Evolutionary conservation across 2,797 vertebrate genomes (phyloP).

Genomic region (Trachurus trachurus): DNA sequence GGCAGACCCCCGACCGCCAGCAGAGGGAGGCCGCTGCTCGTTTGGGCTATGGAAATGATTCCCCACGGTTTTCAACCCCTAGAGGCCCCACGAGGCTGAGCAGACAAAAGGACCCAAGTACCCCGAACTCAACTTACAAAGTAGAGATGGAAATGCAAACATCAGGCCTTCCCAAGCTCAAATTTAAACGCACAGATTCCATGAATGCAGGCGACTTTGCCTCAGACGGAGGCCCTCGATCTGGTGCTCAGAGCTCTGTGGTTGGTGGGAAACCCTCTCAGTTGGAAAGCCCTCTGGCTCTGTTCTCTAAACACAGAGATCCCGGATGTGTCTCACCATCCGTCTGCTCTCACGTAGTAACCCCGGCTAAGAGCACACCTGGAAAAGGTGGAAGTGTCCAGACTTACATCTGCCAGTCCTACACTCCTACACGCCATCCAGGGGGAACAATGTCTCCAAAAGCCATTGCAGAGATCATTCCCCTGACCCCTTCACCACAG

Average conservation of each 20-base stretch:
- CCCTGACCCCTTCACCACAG: conserved; percentile 92
- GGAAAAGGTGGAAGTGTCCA: conserved; percentile 88
- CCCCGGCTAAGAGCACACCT: conserved; percentile 88
- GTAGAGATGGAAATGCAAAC: conserved; percentile 94
- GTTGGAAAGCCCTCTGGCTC: conserved; percentile 75
- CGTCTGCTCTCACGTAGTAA: conserved; percentile 81
- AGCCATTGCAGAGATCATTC: conserved; percentile 72
- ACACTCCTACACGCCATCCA: conserved; percentile 90
- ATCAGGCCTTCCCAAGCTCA: conserved; percentile 93
- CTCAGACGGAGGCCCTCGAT: conserved; percentile 49
- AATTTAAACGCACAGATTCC: conserved; percentile 88
- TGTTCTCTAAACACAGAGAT: conserved; percentile 85
- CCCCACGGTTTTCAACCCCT: conserved; percentile 74
- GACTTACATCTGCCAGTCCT: conserved; percentile 95
- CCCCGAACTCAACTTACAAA: conserved; percentile 84
- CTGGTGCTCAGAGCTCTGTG: conserved; percentile 53
- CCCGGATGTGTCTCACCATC: conserved; percentile 87
- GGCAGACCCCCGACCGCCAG: conserved; percentile 87
- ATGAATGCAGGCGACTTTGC: conserved; percentile 60
- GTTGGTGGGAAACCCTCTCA: conserved; percentile 60
- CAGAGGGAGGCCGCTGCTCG: conserved; percentile 88
- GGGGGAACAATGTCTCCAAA: conserved; percentile 83
- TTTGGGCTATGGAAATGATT: conserved; percentile 75
- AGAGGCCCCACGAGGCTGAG: conserved; percentile 49
- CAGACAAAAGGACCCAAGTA: conserved; percentile 17